These are phyloP conservation scores for Crypturellus undulatus DNA, from an alignment of 2,113 vertebrate species.

Conservation along the genomic window DNA sequence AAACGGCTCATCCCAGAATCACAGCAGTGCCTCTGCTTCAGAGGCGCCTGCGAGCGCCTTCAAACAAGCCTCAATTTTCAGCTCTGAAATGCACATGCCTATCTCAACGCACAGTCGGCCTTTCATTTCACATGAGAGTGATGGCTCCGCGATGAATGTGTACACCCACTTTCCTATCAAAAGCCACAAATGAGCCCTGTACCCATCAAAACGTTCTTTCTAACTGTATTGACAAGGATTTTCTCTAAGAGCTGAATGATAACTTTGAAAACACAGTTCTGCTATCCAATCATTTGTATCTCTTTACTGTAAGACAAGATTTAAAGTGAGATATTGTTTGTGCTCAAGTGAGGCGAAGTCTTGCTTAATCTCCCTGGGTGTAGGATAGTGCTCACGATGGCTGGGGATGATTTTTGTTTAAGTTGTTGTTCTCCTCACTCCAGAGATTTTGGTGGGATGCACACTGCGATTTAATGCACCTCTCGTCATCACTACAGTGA, in stretches of 20 bases:
- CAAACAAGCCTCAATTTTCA: neutral
- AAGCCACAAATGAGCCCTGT: neutral
- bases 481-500: neutral
- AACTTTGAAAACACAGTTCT: neutral
- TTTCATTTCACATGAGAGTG: neutral
- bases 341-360: neutral
- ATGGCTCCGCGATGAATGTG: neutral
- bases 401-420: neutral
- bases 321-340: neutral
- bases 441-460: neutral
- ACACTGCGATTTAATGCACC: neutral
- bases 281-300: rapidly evolving
- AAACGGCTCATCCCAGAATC: neutral
- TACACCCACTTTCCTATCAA: neutral
- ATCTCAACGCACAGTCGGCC: neutral
- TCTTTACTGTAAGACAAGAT: neutral
- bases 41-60: neutral
- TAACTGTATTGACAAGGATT: slow-evolving; percentile 16
- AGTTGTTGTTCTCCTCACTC: neutral
- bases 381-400: neutral
- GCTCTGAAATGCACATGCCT: neutral
- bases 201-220: neutral
- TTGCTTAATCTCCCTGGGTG: neutral
- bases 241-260: neutral
- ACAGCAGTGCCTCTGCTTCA: neutral